Conservation (phyloP, 1,140 invertebrate genomes). For the Ridgeia piscesae region DNA sequence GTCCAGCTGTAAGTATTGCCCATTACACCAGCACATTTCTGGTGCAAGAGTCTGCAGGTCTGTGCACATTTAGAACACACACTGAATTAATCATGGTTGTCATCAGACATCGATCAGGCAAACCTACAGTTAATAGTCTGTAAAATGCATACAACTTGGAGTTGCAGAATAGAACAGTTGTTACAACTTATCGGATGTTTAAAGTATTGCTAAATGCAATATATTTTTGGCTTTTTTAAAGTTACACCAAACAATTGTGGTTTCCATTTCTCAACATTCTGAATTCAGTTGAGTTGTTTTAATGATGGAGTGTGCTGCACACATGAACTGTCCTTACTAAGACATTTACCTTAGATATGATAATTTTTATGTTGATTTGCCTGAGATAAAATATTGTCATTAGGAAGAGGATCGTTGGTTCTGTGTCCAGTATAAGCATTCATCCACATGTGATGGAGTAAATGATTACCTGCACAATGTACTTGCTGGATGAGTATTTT, state of each 20-base stretch:
- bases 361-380: not conserved
- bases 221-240: not conserved
- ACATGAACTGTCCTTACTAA: too few relatives aligned
- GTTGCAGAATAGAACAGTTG: too few relatives aligned
- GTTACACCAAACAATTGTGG: too few relatives aligned
- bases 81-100: not conserved
- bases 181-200: not conserved
- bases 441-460: not conserved
- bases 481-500: not conserved
- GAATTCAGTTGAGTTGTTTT: too few relatives aligned
- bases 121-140: not conserved
- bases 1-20: not conserved
- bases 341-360: too few relatives aligned
- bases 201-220: not conserved
- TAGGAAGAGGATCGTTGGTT: not conserved
- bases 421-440: not conserved
- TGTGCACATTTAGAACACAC: not conserved
- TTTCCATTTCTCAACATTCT: too few relatives aligned
- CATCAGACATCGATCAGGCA: not conserved
- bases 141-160: not conserved
- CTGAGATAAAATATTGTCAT: not conserved
- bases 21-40: not conserved
- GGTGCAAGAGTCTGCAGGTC: not conserved
- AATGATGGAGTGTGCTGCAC: too few relatives aligned
- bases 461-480: not conserved